Base-by-base conservation (phyloP, 1,140 invertebrate genomes). In the Drosophila subpulchrella region DNA sequence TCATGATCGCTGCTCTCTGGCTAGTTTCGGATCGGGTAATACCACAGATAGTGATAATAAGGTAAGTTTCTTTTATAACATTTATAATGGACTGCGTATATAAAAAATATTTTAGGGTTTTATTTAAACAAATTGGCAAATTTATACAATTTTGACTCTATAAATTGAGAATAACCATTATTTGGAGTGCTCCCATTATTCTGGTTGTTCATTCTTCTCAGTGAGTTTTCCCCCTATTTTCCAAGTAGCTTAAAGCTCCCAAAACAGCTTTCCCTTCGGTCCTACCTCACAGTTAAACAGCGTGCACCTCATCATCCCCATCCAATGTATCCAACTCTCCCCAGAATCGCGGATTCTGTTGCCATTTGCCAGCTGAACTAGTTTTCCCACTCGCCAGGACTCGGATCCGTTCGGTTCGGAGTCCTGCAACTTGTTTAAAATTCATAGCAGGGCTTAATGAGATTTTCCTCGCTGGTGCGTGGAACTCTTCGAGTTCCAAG, bases 11-110 rank as follows among this genome's bases (percentile, higher is more conserved):
- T 97, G 97, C 82, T 98, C 97, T 0, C 91, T 98, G 62, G 97
- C 97, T 36, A 98, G 98, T 3, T 98, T 98, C 85, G 97, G 97
- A 32, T 98, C 97, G n/a, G 97, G 97, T 17, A 98, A 97, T 86
- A 98, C 98, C 8, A 98, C 97, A 0, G 97, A 98, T 93, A 98
- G 97, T 32, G 97, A 98, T 92, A 92, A 92, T 81, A 97, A 97
- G 96, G 97, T 97, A 94, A 94, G 95, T 93, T 24, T 8, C 8
- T 10, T 12, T 32, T 2, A 44, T 13, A 51, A 27, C 1, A 15
- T 32, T 7, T 32, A 0, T 32, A 7, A 32, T 6, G 0, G 6
- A 8, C 11, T 38, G 11, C 15, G 4, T 3, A 7, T 6, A 15
- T 15, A 15, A 15, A 4, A 15, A 20, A 17, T 17, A 30, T 11